phyloP scores from a whole-genome alignment of 2,888 invertebrate genomes.

The Melangyna quadrimaculata region DNA sequence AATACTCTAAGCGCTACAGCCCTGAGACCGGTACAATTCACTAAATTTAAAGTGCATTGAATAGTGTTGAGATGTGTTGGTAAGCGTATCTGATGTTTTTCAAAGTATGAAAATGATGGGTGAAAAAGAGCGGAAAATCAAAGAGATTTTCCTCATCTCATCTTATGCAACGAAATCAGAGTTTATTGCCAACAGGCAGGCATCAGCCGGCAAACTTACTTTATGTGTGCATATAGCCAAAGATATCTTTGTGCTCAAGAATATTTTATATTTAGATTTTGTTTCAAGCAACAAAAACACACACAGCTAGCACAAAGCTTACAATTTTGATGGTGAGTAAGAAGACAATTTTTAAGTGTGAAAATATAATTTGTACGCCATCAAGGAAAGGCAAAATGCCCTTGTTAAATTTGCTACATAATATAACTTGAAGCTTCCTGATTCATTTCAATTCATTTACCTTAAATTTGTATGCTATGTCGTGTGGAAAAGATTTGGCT shows the following conservation, averaged over 20 bases:
- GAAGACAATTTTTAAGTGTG: constrained; percentile 14
- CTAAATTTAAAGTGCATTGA: neutral
- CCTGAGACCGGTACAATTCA: neutral
- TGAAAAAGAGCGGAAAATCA: constrained; percentile 54
- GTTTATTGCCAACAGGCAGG: constrained; percentile 65
- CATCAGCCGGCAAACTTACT: constrained; percentile 56
- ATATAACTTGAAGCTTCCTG: constrained; percentile 48
- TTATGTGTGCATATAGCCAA: neutral
- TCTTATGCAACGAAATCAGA: constrained; percentile 64
- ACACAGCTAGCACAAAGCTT: neutral
- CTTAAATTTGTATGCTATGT: neutral
- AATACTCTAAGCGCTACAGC: too few species aligned
- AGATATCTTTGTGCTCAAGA: neutral
- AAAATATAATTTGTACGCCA: too few species aligned
- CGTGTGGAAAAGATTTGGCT: neutral
- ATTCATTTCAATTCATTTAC: constrained; percentile 50
- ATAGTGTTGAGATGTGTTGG: neutral
- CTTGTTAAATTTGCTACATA: constrained; percentile 46
- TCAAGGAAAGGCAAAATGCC: constrained; percentile 17
- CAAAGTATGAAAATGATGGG: neutral
- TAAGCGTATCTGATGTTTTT: neutral
- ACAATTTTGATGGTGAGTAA: neutral
- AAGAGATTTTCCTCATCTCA: constrained; percentile 46
- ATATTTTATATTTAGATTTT: constrained; percentile 51
- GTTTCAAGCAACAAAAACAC: neutral